Base-by-base conservation (phyloP, 2,888 invertebrate genomes). In the Chirona hameri region DNA sequence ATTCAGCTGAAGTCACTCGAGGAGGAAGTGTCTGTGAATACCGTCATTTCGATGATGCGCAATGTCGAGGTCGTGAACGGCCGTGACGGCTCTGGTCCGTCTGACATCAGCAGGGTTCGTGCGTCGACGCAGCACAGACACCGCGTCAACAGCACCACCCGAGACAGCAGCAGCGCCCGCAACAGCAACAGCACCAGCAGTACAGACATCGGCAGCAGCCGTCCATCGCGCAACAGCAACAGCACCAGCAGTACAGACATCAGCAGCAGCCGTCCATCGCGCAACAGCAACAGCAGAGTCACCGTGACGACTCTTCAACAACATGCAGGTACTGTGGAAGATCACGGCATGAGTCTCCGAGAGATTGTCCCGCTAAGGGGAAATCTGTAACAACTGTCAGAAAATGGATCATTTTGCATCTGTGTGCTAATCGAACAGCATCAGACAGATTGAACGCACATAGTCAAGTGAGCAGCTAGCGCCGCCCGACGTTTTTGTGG, bases 381-480 rank as follows among this genome's bases (percentile, higher is more conserved):
- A 69, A 69, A 29, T 29, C 12, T 69, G 69, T 29, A 0, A 4
- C 27, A 69, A 69, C 27, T 69, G 69, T 69, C 69, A 69, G 27
- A 69, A 69, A 69, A 69, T 69, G 27, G 69, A 9, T 69, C 69
- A 69, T 29, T 69, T 69, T 29, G 69, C 69, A 29, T 27, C 69
- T 10, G 69, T 69, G 3, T 69, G 29, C 27, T 29, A 27, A 18
- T 69, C 69, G 2, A 27, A 27, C 5, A 12, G 69, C 24, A 27
- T 27, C 69, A 69, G 69, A 14, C 27, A 27, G 29, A 69, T 69
- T 29, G 29, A 27, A 9, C 69, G 27, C 7, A 29, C 69, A 29
- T 27, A 69, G 10, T 27, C 69, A 18, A 69, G 27, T 1, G 69
- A 69, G 12, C 14, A 27, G 24, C 12, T 29, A 29, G 27, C 29